A percentile compares a stretch with the other conserved stretches of the same genome.
Evolutionary conservation across 2,888 invertebrate species (phyloP).

Genomic region (Mystacides longicornis): DNA sequence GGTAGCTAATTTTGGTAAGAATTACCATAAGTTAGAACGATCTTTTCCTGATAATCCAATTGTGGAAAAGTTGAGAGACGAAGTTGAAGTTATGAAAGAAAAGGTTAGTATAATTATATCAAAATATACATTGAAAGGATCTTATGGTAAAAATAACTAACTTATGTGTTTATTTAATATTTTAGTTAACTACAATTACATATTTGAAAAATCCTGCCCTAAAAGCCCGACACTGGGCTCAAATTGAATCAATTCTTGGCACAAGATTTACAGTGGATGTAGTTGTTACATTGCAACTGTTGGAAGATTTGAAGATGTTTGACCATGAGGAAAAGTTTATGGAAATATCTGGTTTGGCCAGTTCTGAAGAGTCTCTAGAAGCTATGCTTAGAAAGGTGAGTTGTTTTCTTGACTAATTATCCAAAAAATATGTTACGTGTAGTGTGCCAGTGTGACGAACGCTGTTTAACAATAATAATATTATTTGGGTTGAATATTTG

Average conservation of each 20-base stretch:
- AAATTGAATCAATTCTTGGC: constrained; percentile 64
- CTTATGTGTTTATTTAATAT: constrained; percentile 19
- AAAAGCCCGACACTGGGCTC: constrained; percentile 77
- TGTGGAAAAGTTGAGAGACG: constrained; percentile 65
- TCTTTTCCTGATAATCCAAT: constrained; percentile 75
- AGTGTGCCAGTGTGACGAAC: no score
- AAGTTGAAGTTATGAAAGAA: constrained; percentile 71
- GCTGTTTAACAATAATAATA: no score
- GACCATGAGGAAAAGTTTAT: constrained; percentile 64
- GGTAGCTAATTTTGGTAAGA: constrained; percentile 61
- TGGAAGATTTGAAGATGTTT: constrained; percentile 70
- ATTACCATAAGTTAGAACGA: constrained; percentile 70
- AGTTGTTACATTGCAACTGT: constrained; percentile 54
- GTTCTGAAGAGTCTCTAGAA: constrained; percentile 80
- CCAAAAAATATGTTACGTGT: no score
- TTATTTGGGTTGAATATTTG: no score
- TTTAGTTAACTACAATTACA: constrained; percentile 65
- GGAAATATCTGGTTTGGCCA: constrained; percentile 83
- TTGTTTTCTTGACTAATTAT: constrained; percentile 8
- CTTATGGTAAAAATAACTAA: neutral
- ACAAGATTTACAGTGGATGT: constrained; percentile 68
- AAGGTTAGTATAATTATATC: constrained; percentile 50
- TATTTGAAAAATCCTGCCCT: constrained; percentile 75
- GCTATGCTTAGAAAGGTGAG: constrained; percentile 64
- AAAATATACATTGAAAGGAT: no score